Conservation (phyloP, 2,888 invertebrate species). For the Amitus sp. region DNA sequence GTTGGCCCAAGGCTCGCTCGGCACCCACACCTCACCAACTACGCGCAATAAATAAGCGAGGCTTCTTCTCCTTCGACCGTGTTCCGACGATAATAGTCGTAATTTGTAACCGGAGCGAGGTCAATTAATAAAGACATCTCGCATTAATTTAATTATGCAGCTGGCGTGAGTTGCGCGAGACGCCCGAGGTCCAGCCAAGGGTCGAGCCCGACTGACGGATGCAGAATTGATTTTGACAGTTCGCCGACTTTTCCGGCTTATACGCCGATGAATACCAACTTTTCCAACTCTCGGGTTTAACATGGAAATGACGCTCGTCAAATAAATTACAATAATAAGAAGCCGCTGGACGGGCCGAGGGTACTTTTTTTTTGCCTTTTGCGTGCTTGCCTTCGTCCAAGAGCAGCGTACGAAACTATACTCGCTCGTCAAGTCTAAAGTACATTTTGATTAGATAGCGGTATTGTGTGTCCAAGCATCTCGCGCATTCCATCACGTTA, state of each 20-base stretch:
- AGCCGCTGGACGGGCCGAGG: not conserved
- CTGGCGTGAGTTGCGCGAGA: constrained; percentile 20
- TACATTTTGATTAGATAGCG: constrained; percentile 10
- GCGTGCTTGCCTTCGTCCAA: not conserved
- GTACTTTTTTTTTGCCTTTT: not conserved
- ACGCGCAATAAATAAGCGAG: constrained; percentile 18
- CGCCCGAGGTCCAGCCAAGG: constrained; percentile 11
- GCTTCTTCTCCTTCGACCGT: constrained; percentile 11
- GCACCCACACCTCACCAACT: constrained; percentile 1
- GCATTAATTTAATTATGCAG: constrained; percentile 52
- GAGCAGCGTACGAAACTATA: constrained; percentile 1
- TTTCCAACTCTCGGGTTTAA: too few species aligned
- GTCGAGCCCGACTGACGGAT: constrained; percentile 16
- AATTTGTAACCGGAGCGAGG: constrained; percentile 53
- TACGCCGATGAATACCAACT: too few species aligned
- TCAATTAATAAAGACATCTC: constrained; percentile 56
- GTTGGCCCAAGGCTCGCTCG: constrained; percentile 6
- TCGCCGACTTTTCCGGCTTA: too few species aligned
- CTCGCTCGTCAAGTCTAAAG: constrained; percentile 3
- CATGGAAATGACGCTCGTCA: too few species aligned
- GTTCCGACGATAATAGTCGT: constrained; percentile 43
- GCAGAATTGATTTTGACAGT: constrained; percentile 11
- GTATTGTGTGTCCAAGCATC: constrained; percentile 9
- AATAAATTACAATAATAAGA: too few species aligned
- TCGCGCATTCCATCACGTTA: constrained; percentile 11